Evolutionary conservation across 2,113 vertebrate species (phyloP).

Genomic region (mouse (Mus musculus)): GRCm39 chr13:83935501-83936000

Average conservation of each 20-base stretch:
- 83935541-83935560: too few relatives aligned
- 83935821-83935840: neutral
- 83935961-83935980: neutral
- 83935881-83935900: neutral
- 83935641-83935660: neutral
- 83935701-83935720: neutral
- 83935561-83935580: too few relatives aligned
- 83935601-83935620: neutral
- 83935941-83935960: neutral
- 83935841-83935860: neutral
- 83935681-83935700: neutral
- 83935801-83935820: neutral
- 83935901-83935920: neutral
- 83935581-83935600: neutral
- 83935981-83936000: neutral
- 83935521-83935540: too few relatives aligned
- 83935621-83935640: neutral
- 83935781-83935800: neutral
- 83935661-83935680: neutral
- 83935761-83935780: neutral
- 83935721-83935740: neutral
- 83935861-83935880: neutral
- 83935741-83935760: neutral
- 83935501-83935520: too few relatives aligned
- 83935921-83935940: neutral